These are phyloP conservation scores for Gallinago undulata DNA, from an alignment of 2,113 vertebrate species.

Conservation along the genomic window DNA sequence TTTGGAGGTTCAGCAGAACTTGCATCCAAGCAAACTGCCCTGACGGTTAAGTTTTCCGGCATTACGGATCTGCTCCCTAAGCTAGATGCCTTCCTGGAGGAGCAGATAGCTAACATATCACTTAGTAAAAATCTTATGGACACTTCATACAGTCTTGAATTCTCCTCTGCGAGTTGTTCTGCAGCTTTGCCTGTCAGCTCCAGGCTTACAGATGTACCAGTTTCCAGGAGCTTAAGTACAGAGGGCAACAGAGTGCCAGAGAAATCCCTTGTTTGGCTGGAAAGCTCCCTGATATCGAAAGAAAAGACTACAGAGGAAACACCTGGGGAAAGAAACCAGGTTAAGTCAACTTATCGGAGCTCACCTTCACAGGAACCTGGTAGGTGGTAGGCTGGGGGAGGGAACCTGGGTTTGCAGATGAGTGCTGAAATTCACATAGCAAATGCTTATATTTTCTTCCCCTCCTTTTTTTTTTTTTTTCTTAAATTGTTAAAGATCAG, in stretches of 20 bases:
- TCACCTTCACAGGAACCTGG: background rate
- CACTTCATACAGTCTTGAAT: background rate
- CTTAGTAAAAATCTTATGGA: background rate
- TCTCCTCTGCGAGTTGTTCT: background rate
- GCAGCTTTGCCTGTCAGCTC: background rate
- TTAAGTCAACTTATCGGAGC: background rate
- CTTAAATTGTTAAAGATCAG: background rate
- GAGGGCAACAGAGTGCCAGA: background rate
- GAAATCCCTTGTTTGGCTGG: background rate
- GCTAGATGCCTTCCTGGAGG: background rate
- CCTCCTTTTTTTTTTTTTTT: background rate
- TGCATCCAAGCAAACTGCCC: background rate
- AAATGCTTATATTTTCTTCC: background rate
- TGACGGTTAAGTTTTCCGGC: background rate
- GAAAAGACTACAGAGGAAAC: background rate
- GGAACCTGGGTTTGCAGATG: background rate
- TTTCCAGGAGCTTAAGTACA: background rate
- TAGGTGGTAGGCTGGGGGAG: background rate
- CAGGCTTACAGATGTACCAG: background rate
- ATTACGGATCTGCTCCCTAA: background rate
- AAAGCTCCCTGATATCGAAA: background rate
- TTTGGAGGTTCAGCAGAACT: background rate
- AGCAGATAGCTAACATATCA: conserved; percentile 2
- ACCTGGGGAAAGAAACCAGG: background rate
- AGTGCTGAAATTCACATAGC: background rate